Evolutionary conservation across 1,140 invertebrate species (phyloP), one percentile per base, ranked within the genome.

Genomic region (Pseudachorutes palmiensis): DNA sequence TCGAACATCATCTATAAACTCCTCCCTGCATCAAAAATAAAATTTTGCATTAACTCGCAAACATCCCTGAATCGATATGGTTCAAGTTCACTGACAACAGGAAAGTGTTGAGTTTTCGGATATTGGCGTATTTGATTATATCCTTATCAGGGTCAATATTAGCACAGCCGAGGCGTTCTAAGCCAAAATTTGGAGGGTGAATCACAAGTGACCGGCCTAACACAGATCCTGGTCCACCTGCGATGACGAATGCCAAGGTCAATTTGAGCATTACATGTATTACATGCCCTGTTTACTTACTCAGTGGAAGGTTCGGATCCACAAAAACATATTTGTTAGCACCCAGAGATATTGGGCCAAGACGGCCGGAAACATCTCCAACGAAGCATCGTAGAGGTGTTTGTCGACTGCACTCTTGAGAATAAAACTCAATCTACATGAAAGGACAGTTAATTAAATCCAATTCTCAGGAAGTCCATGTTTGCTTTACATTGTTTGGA

Each of bases 81-180:
- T 59, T 29, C 29, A 26, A 2, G 12, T 36, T 16, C 62, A 84
- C 87, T 86, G 82, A 93, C 89, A 90, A 81, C 22, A 92, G 89
- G 76, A 95, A 96, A 78, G 88, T 82, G 1, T 91, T 90, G 55
- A 89, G 87, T 78, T 89, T 91, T 75, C 87, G 85, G 24, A 96
- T 85, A 75, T 92, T 93, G 0, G 88, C 87, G 78, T 91, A 93
- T 78, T 92, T 94, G 48, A 94, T 86, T 59, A 94, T 90, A 77
- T 94, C 89, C 76, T 91, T 86, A 77, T 95, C 92, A 0, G 90
- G 89, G 74, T 89, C 85, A 66, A 96, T 92, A 77, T 95, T 95
- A 55, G 92, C 91, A 78, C 93, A 96, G 14, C 91, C 91, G 75
- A 90, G 87, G 73, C 87, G 81, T 57, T 90, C 85, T 1, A 78